phyloP scores from a whole-genome alignment of 2,113 vertebrate genomes.

The Cinclus cinclus region DNA sequence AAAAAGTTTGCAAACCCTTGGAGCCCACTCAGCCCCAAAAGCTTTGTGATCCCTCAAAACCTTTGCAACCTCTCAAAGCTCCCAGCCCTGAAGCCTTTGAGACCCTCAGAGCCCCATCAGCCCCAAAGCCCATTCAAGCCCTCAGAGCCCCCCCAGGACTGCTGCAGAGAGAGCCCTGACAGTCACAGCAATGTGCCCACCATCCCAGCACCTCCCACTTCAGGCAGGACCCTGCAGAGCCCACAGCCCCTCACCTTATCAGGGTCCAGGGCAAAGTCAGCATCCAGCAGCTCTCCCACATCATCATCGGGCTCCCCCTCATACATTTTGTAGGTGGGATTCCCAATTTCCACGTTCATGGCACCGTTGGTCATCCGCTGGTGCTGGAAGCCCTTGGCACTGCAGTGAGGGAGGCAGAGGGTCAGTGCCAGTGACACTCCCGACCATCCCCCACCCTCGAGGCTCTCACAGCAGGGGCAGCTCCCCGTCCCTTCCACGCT shows the following conservation, averaged over 20 bases:
- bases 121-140: background rate
- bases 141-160: background rate
- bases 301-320: constrained; percentile 94
- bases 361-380: constrained; percentile 96
- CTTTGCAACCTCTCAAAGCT: background rate
- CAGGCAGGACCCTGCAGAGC: fast-evolving
- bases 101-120: background rate
- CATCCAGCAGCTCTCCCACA: constrained; percentile 91
- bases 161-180: background rate
- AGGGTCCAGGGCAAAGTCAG: constrained; percentile 91
- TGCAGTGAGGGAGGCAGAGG: constrained; percentile 19
- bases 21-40: background rate
- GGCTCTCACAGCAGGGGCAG: background rate
- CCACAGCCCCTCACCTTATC: constrained; percentile 81
- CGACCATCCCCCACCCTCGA: background rate
- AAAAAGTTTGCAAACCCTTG: background rate
- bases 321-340: constrained; percentile 97
- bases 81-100: background rate
- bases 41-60: background rate
- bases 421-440: background rate
- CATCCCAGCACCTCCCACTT: background rate
- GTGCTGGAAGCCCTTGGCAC: constrained; percentile 97
- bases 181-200: fast-evolving
- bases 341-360: constrained; percentile 98
- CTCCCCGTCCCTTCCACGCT: fast-evolving